phyloP scores from a whole-genome alignment of 2,797 vertebrate species.

The Anguilla pacifica region DNA sequence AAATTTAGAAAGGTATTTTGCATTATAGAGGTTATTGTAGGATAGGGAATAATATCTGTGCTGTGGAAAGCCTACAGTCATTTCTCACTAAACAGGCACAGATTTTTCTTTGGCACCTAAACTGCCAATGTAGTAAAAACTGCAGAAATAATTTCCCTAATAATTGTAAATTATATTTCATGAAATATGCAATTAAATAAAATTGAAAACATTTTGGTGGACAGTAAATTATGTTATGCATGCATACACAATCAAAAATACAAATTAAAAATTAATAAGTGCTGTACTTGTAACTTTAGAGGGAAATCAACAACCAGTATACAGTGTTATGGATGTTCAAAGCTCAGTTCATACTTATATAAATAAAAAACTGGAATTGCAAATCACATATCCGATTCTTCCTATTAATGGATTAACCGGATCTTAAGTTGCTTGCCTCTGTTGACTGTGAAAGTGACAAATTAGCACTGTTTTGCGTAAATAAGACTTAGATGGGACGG shows the following conservation, averaged over 20 bases:
- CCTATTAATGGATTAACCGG: too few species aligned
- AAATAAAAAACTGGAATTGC: too few species aligned
- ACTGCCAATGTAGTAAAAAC: not conserved
- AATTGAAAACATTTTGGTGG: not conserved
- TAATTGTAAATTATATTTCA: not conserved
- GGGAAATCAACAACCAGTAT: not conserved
- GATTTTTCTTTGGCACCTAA: not conserved
- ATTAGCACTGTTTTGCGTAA: too few species aligned
- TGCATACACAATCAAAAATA: not conserved
- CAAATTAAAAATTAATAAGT: not conserved
- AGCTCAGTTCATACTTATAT: not conserved
- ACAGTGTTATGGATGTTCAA: too few species aligned
- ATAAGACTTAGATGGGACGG: not conserved
- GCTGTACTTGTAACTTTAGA: not conserved
- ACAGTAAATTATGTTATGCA: not conserved
- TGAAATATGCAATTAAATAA: not conserved
- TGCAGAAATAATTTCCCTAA: not conserved
- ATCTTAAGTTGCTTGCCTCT: too few species aligned
- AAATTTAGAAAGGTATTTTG: constrained; percentile 57
- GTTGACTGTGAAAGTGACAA: too few species aligned
- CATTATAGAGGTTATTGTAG: constrained; percentile 60
- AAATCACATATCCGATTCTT: too few species aligned
- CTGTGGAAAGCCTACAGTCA: not conserved
- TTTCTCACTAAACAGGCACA: not conserved
- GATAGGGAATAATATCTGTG: constrained; percentile 22